Conservation (phyloP, 2,113 vertebrate genomes). For the Phalacrocorax pelagicus region DNA sequence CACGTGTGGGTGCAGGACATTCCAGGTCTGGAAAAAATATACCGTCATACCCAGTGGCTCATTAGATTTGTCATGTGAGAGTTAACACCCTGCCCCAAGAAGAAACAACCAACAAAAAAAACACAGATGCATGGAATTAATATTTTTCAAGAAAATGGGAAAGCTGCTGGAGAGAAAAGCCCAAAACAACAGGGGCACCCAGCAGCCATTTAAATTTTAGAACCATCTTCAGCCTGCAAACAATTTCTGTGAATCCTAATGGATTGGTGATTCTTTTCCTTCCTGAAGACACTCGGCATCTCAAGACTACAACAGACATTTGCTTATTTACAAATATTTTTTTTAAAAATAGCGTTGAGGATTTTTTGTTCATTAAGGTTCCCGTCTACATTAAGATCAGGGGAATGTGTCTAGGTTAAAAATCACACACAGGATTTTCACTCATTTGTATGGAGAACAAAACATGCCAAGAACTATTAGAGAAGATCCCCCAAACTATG, state of each 20-base stretch:
- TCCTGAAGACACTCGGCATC: neutral
- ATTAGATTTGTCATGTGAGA: neutral
- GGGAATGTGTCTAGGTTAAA: neutral
- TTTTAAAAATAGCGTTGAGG: neutral
- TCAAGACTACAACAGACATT: neutral
- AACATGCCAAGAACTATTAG: conserved; percentile 55
- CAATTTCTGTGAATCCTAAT: neutral
- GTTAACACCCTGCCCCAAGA: neutral
- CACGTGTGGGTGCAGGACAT: neutral
- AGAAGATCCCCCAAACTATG: neutral
- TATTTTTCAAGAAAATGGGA: neutral
- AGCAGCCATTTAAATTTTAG: neutral
- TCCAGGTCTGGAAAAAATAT: neutral
- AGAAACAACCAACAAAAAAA: neutral
- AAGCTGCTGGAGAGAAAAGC: neutral
- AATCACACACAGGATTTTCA: conserved; percentile 1
- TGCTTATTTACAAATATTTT: neutral
- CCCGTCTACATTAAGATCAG: neutral
- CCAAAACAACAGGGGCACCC: neutral
- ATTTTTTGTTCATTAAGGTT: neutral
- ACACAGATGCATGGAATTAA: neutral
- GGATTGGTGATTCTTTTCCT: neutral
- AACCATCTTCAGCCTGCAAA: neutral
- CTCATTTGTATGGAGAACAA: conserved; percentile 28
- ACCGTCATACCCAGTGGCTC: neutral